phyloP scores from a whole-genome alignment of 2,797 vertebrate genomes.

The Schizothorax lantsangensis region DNA sequence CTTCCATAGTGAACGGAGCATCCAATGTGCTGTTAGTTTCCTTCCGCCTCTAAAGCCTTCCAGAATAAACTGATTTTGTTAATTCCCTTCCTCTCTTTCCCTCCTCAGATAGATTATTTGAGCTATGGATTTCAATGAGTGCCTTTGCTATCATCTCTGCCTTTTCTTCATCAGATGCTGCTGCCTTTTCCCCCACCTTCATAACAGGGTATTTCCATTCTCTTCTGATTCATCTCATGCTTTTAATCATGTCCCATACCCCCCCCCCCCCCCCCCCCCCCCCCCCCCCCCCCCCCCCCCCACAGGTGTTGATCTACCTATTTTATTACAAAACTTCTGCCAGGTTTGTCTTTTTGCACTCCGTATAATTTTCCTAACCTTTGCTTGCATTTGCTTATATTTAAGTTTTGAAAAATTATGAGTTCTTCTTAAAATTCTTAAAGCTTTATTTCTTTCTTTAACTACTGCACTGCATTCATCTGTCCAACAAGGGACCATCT shows the following conservation, averaged over 20 bases:
- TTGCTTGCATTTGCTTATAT: constrained; percentile 7
- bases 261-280: too few species aligned
- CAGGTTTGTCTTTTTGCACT: neutral
- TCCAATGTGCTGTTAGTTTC: neutral
- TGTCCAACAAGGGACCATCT: constrained; percentile 20
- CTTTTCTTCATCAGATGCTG: constrained; percentile 1
- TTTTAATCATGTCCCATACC: neutral
- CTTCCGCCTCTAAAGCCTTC: neutral
- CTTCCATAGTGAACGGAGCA: neutral
- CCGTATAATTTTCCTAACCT: neutral
- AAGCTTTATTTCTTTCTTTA: constrained; percentile 23
- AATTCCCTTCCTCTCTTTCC: too few species aligned
- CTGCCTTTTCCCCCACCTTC: neutral
- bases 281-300: too few species aligned
- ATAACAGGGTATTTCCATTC: neutral
- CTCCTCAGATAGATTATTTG: neutral
- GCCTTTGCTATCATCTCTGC: neutral
- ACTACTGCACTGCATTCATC: constrained; percentile 15
- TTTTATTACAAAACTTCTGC: neutral
- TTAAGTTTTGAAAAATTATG: neutral
- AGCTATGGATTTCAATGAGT: constrained; percentile 1
- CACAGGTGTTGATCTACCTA: neutral
- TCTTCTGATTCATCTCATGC: neutral
- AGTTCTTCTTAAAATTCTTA: neutral
- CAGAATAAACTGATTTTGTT: too few species aligned